phyloP scores from a whole-genome alignment of 2,797 vertebrate genomes.

The Carcharodon carcharias region DNA sequence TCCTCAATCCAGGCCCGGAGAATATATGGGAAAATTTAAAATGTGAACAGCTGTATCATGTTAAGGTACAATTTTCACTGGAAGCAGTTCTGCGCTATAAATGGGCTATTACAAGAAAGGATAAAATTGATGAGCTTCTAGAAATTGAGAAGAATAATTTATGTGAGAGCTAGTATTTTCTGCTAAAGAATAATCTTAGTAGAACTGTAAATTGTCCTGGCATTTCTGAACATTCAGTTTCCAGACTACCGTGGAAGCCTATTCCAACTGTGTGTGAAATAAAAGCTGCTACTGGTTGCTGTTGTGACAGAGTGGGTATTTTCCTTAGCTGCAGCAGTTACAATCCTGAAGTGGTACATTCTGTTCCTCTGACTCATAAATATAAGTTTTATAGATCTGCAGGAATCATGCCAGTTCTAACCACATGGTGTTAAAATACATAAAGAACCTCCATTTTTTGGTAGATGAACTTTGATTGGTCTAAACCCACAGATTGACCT shows the following conservation, averaged over 20 bases:
- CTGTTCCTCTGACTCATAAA: slow-evolving; percentile 35
- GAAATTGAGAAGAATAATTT: not conserved
- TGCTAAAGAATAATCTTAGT: not conserved
- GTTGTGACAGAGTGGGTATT: slow-evolving; percentile 2
- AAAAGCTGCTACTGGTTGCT: not conserved
- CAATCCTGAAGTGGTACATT: slow-evolving; percentile 15
- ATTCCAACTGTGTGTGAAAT: slow-evolving; percentile 1
- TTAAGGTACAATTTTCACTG: not conserved
- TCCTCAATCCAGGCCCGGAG: not conserved
- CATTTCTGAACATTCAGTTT: not conserved
- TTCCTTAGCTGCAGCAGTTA: slow-evolving; percentile 3
- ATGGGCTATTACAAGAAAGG: not conserved
- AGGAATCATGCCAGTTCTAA: slow-evolving; percentile 20
- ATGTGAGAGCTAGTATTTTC: not conserved
- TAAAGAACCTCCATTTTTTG: not conserved
- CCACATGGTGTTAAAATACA: slow-evolving; percentile 21
- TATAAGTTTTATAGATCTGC: slow-evolving; percentile 24
- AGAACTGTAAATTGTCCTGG: not conserved
- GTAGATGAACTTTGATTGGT: not conserved
- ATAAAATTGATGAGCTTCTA: not conserved
- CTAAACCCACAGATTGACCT: not conserved
- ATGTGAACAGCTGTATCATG: not conserved
- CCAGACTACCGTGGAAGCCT: not conserved
- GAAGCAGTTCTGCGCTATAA: not conserved
- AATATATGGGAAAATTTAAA: not conserved